Evolutionary conservation across 1,140 invertebrate genomes (phyloP).

Genomic region (Telenomus remus): DNA sequence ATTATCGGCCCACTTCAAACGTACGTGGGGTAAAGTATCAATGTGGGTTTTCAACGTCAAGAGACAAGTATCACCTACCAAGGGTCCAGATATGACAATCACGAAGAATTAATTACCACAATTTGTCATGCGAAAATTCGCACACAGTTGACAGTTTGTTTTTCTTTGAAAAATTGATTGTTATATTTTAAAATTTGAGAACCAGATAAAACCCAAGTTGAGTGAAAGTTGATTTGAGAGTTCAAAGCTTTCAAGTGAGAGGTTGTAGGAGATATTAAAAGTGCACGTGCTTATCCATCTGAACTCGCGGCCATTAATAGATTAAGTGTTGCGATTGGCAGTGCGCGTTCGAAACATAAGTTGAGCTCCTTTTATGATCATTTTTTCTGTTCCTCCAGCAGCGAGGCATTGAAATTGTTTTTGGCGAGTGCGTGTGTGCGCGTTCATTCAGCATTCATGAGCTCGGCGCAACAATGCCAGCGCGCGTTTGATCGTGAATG

Average conservation of each 20-base stretch:
- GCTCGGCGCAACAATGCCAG: slow-evolving; percentile 28
- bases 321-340: no score
- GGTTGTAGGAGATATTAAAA: no score
- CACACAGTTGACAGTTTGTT: no score
- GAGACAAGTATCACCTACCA: slow-evolving; percentile 19
- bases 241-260: no score
- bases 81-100: slow-evolving; percentile 18
- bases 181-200: no score
- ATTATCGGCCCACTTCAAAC: slow-evolving; percentile 38
- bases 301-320: no score
- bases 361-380: slow-evolving; percentile 34
- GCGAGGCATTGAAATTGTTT: slow-evolving; percentile 39
- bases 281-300: no score
- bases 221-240: no score
- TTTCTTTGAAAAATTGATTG: no score
- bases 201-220: no score
- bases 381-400: background rate
- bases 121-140: no score
- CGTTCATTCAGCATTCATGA: slow-evolving; percentile 36
- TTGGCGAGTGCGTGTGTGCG: background rate
- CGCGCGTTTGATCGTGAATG: slow-evolving; percentile 22
- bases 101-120: slow-evolving; percentile 12
- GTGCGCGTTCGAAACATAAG: slow-evolving; percentile 23
- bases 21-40: slow-evolving; percentile 31
- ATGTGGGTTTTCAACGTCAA: slow-evolving; percentile 29